These are phyloP conservation scores for Athalia cordata DNA, from an alignment of 2,888 invertebrate genomes.

Conservation along the genomic window DNA sequence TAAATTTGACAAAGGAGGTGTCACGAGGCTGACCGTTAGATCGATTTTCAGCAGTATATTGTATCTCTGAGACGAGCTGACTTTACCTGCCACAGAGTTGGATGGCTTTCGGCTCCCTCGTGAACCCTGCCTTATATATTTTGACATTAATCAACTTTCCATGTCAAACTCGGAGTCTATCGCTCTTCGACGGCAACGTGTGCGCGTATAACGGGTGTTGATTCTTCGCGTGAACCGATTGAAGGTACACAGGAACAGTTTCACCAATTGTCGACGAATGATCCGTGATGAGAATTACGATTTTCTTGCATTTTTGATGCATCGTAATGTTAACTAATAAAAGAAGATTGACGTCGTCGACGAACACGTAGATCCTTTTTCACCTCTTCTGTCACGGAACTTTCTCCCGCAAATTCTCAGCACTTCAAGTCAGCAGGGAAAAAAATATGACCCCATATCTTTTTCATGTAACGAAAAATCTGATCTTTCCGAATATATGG, in stretches of 20 bases:
- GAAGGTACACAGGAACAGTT: background rate
- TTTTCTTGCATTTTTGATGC: too few relatives aligned
- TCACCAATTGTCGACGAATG: background rate
- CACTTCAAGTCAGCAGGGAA: too few relatives aligned
- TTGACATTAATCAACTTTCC: conserved; percentile 43
- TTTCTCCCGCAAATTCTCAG: too few relatives aligned
- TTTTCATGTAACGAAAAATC: too few relatives aligned
- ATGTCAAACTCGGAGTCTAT: conserved; percentile 37
- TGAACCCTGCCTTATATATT: conserved; percentile 34
- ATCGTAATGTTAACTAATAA: too few relatives aligned
- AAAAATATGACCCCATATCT: too few relatives aligned
- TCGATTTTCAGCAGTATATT: conserved; percentile 42
- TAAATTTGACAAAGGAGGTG: conserved; percentile 43
- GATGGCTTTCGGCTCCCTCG: conserved; percentile 31
- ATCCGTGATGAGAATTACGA: too few relatives aligned
- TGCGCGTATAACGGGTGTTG: conserved; percentile 23
- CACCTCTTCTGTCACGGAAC: too few relatives aligned
- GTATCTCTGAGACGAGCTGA: conserved; percentile 40
- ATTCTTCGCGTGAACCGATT: background rate
- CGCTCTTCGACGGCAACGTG: conserved; percentile 31
- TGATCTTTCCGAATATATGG: too few relatives aligned
- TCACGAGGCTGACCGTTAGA: conserved; percentile 42
- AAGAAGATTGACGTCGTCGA: too few relatives aligned
- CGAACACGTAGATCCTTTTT: too few relatives aligned
- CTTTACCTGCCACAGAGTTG: conserved; percentile 40